These are phyloP conservation scores for Urocitellus parryii DNA, from an alignment of 2,113 vertebrate genomes.

Conservation along the genomic window DNA sequence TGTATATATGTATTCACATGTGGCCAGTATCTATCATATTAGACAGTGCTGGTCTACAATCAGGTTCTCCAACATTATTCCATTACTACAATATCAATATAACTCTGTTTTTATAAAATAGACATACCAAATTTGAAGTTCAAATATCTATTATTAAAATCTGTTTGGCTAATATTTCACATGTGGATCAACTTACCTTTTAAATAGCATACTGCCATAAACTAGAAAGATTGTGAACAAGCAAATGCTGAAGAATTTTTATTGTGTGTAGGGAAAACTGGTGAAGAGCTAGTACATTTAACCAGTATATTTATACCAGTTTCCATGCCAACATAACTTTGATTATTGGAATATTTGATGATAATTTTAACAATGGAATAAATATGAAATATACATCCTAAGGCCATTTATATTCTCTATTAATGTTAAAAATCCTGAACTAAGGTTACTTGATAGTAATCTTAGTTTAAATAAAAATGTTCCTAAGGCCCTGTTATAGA, in stretches of 20 bases:
- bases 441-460: neutral
- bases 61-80: too few species aligned
- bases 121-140: too few species aligned
- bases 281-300: neutral
- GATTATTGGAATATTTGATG: constrained; percentile 51
- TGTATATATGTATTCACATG: too few species aligned
- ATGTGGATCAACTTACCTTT: neutral
- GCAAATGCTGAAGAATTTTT: neutral
- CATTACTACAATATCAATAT: too few species aligned
- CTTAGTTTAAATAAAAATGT: neutral
- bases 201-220: neutral
- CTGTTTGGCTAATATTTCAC: neutral
- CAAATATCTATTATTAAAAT: too few species aligned
- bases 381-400: neutral
- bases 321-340: constrained; percentile 50
- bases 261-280: neutral
- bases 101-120: too few species aligned
- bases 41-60: too few species aligned
- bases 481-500: neutral
- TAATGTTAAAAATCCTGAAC: neutral
- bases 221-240: constrained; percentile 10
- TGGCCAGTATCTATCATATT: too few species aligned
- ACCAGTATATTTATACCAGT: neutral
- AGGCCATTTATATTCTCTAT: constrained; percentile 38
- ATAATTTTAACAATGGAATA: constrained; percentile 53